Evolutionary conservation across 2,888 invertebrate genomes (phyloP), one percentile per base, ranked within the genome.

Genomic region (Carterocephalus palaemon): DNA sequence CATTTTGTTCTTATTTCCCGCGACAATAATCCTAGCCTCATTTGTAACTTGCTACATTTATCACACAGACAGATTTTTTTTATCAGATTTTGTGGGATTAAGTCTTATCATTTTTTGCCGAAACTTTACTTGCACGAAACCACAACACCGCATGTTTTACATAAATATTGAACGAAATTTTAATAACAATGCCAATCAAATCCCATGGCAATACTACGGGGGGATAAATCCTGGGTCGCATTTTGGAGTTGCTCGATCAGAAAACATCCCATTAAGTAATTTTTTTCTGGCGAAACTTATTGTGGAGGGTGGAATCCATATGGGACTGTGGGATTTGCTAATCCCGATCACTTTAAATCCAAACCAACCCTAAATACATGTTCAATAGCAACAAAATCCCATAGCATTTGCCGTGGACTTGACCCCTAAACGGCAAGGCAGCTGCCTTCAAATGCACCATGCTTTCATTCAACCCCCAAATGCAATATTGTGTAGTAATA

Each of bases 241-340:
- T 69, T 64, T 63, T 70, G 65, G 63, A 64, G 64, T 62, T 67
- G 64, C 69, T 78, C 80, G 73, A 65, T 74, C 77, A 82, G 81
- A 82, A 81, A 81, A 82, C 80, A 83, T 81, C 76, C 79, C 74
- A 85, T 85, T 83, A 82, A 82, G 75, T 78, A 80, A 69, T 83
- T 84, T 84, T 46, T 84, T 85, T 82, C 75, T 72, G 61, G 68
- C 71, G 65, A 76, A 81, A 77, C 74, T 72, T 80, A 79, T 83
- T 77, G 75, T 70, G 67, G 76, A 76, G 83, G 84, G 84, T 79
- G 73, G 78, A 64, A 62, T 66, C 74, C 83, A 82, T 76, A 82
- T 80, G 84, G 67, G 73, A 75, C 74, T 70, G 63, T 74, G 82
- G 80, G 82, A 81, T 64, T 47, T 43, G 41, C 42, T 52, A 47